These are phyloP conservation scores for Lepidurus apus DNA, from an alignment of 1,140 invertebrate genomes.

Conservation along the genomic window DNA sequence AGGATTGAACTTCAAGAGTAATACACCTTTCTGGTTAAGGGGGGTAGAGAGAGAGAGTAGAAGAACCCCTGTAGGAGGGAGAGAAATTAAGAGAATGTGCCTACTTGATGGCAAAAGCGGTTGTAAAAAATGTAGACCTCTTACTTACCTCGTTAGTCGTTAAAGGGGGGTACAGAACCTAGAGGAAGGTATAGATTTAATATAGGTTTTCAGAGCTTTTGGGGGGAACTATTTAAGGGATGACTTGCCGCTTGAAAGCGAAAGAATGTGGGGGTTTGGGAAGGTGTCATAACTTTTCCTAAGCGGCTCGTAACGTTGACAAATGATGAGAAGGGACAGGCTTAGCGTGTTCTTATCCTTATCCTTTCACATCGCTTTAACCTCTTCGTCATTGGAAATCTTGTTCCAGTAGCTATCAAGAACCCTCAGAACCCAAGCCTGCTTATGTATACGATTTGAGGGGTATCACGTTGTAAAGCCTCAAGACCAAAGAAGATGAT, in stretches of 20 bases:
- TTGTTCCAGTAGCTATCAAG: constrained; percentile 21
- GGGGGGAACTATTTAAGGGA: constrained; percentile 1
- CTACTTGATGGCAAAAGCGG: neutral
- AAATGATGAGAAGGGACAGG: constrained; percentile 21
- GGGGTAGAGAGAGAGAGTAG: neutral
- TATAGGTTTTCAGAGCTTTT: neutral
- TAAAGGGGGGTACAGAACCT: neutral
- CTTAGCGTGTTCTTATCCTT: constrained; percentile 1
- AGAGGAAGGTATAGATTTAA: neutral
- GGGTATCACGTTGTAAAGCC: neutral
- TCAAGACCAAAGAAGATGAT: neutral
- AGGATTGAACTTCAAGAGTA: neutral
- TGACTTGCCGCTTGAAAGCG: constrained; percentile 6
- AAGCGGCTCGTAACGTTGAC: constrained; percentile 20
- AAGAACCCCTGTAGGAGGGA: neutral
- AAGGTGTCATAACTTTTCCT: constrained; percentile 22
- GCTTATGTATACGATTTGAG: constrained; percentile 3
- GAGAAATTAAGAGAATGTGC: constrained; percentile 19
- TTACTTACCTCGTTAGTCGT: constrained; percentile 21
- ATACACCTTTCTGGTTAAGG: neutral
- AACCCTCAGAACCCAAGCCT: neutral
- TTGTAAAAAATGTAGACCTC: constrained; percentile 22
- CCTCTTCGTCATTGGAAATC: constrained; percentile 21
- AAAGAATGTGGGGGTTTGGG: neutral
- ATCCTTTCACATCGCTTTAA: constrained; percentile 11